Base-by-base conservation (phyloP, 1,140 invertebrate genomes). In the Odontomachus brunneus region DNA sequence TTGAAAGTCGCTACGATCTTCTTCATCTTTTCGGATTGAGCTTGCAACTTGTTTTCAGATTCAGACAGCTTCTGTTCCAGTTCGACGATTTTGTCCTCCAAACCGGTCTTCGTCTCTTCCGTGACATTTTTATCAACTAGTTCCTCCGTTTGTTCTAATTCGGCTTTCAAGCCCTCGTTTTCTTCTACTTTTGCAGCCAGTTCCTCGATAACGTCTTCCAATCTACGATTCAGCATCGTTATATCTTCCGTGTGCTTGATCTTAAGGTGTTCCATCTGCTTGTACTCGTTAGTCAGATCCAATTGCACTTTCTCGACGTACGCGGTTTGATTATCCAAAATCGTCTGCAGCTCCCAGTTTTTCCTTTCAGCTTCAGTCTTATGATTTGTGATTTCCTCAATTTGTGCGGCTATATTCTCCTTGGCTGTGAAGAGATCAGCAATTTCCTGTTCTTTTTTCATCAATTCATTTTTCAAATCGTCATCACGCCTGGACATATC, bases 1-100 rank as follows among this genome's bases (percentile, higher is more conserved):
- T 97, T 97, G 11, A 97, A 93, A 88, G 96, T 97, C 0, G 96
- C 94, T 2, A 96, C 97, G 85, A 96, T 96, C 84, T 97, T 97
- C 87, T 97, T 97, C 91, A 97, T 95, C 92, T 97, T 97, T 69
- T 97, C 96, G 29, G 96, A 89, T 69, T 92, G 93, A 3, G 74
- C 69, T 59, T 91, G 90, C 2, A 86, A 73, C 11, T 92, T 93
- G 0, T 84, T 76, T 7, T 90, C 88, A 0, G 89, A 84, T 24
- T 91, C 88, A 1, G 59, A 69, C 12, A 93, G 69, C 29, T 88
- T 90, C 5, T 89, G 76, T 55, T 94, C 90, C 17, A 94, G 49
- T 9, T 93, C 90, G 0, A 12, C 65, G 17, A 94, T 26, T 67
- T 86, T 92, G 1, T 60, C 44, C 22, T 93, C 91, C 0, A 92